phyloP scores from a whole-genome alignment of 2,797 vertebrate species.

The Fringilla coelebs region DNA sequence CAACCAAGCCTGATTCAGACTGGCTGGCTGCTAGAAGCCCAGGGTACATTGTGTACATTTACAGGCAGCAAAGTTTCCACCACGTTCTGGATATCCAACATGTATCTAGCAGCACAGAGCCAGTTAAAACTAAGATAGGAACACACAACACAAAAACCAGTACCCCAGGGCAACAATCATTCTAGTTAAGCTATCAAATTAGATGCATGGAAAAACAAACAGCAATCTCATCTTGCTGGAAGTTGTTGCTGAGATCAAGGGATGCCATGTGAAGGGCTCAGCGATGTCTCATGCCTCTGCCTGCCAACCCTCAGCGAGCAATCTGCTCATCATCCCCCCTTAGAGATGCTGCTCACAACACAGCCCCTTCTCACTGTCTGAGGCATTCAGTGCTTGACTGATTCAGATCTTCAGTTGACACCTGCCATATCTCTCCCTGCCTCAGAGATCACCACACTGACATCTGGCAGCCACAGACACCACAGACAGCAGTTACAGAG shows the following conservation, averaged over 20 bases:
- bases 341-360: not conserved
- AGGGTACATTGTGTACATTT: not conserved
- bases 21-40: not conserved
- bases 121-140: not conserved
- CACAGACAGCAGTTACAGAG: not conserved
- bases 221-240: not conserved
- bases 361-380: not conserved
- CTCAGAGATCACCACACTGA: not conserved
- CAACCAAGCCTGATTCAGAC: not conserved
- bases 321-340: not conserved
- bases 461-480: constrained; percentile 1
- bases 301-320: not conserved
- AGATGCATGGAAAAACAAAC: not conserved
- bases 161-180: accelerated
- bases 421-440: not conserved
- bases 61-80: not conserved
- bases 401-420: constrained; percentile 30
- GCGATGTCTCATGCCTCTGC: not conserved
- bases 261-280: accelerated
- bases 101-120: not conserved
- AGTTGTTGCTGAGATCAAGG: not conserved
- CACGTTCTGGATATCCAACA: not conserved
- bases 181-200: not conserved
- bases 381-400: constrained; percentile 35
- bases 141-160: not conserved